phyloP scores from a whole-genome alignment of 2,113 vertebrate genomes.

The Natator depressus region DNA sequence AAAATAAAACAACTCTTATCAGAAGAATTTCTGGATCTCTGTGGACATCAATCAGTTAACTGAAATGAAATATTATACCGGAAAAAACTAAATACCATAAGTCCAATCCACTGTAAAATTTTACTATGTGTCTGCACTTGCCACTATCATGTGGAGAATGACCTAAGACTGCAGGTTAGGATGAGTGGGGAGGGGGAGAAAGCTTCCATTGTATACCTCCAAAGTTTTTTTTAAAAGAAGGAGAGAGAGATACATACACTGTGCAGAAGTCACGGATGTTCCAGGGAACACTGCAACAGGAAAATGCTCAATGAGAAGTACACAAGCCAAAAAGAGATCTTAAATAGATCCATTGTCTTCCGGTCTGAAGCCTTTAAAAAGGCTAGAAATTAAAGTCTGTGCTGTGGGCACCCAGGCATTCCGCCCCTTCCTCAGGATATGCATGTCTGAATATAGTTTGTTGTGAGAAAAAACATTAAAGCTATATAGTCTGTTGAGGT shows the following conservation, averaged over 20 bases:
- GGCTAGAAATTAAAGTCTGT: slow-evolving; percentile 64
- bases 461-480: slow-evolving; percentile 64
- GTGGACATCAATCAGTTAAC: neutral
- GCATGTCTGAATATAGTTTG: slow-evolving; percentile 70
- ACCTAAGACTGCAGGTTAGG: neutral
- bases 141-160: neutral
- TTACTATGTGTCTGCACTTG: slow-evolving; percentile 6
- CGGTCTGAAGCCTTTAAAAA: slow-evolving; percentile 56
- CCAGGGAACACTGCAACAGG: slow-evolving; percentile 50
- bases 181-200: slow-evolving; percentile 24
- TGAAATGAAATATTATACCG: slow-evolving; percentile 39
- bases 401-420: slow-evolving; percentile 54
- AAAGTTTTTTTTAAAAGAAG: neutral
- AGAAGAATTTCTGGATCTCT: slow-evolving; percentile 29
- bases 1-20: neutral
- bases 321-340: slow-evolving; percentile 64
- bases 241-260: slow-evolving; percentile 12
- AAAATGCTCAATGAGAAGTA: slow-evolving; percentile 70
- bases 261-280: slow-evolving; percentile 61
- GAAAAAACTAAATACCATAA: slow-evolving; percentile 12
- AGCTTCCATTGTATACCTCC: slow-evolving; percentile 39
- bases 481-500: slow-evolving; percentile 52
- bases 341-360: slow-evolving; percentile 69
- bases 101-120: neutral
- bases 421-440: slow-evolving; percentile 70